phyloP scores from a whole-genome alignment of 2,797 vertebrate genomes.

The Hydrophis major region DNA sequence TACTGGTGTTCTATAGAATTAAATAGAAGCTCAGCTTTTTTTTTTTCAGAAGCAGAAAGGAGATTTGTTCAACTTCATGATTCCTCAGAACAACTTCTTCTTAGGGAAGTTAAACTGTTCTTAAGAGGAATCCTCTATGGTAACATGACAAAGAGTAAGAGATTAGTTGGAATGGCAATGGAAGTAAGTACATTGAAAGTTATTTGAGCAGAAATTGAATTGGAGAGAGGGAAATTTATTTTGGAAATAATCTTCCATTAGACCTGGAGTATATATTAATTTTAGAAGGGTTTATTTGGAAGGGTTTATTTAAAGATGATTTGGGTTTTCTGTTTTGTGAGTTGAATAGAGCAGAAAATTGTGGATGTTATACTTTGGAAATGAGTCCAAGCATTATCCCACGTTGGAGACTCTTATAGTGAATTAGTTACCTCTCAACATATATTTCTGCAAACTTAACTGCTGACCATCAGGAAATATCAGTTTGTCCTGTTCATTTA shows the following conservation, averaged over 20 bases:
- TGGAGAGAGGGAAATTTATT: background rate
- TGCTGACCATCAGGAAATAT: background rate
- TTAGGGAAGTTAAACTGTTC: background rate
- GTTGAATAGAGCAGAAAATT: background rate
- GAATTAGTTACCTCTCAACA: background rate
- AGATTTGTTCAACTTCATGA: background rate
- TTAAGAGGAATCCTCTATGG: background rate
- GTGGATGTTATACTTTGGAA: background rate
- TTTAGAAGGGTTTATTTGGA: background rate
- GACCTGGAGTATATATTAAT: background rate
- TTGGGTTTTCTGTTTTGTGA: background rate
- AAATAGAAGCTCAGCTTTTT: background rate
- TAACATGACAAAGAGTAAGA: background rate
- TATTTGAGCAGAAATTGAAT: background rate
- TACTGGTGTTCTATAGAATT: background rate
- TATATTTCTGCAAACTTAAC: background rate
- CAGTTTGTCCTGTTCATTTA: background rate
- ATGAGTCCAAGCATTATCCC: background rate
- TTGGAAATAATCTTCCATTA: background rate
- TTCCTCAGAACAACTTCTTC: background rate
- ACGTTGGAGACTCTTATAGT: background rate
- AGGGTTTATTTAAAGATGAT: too few relatives aligned
- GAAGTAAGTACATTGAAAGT: background rate
- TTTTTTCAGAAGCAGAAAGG: background rate
- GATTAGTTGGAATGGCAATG: background rate